Conservation (phyloP, 1,140 invertebrate species). For the Pseudoatta argentina region DNA sequence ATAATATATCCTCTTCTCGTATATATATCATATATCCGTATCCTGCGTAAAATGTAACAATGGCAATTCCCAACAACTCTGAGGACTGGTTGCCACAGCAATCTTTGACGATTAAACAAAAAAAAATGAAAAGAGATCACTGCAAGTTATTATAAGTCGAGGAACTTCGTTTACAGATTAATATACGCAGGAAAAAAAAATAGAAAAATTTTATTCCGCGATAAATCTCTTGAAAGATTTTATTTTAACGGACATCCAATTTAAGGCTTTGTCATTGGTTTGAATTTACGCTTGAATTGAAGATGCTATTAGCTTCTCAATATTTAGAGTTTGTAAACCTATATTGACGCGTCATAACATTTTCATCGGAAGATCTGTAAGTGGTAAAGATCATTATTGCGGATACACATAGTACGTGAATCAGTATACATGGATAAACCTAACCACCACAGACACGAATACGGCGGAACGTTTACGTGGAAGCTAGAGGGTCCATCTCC, state of each 20-base stretch:
- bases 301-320: background rate
- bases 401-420: slow-evolving; percentile 39
- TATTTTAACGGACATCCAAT: background rate
- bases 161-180: background rate
- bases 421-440: background rate
- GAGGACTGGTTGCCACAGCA: background rate
- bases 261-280: background rate
- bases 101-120: slow-evolving; percentile 4
- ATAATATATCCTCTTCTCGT: background rate
- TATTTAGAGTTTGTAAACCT: background rate
- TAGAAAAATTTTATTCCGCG: background rate
- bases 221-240: background rate
- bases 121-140: background rate
- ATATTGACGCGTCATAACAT: background rate
- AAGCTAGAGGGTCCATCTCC: slow-evolving; percentile 72
- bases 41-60: slow-evolving; percentile 15
- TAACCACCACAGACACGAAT: slow-evolving; percentile 15
- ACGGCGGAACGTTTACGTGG: slow-evolving; percentile 47
- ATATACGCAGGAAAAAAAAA: background rate
- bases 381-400: slow-evolving; percentile 32
- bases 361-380: slow-evolving; percentile 25
- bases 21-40: slow-evolving; percentile 3
- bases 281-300: background rate
- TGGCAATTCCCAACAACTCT: background rate
- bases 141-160: background rate